Base-by-base conservation (phyloP, 2,113 vertebrate species). In the Atractosteus spatula region DNA sequence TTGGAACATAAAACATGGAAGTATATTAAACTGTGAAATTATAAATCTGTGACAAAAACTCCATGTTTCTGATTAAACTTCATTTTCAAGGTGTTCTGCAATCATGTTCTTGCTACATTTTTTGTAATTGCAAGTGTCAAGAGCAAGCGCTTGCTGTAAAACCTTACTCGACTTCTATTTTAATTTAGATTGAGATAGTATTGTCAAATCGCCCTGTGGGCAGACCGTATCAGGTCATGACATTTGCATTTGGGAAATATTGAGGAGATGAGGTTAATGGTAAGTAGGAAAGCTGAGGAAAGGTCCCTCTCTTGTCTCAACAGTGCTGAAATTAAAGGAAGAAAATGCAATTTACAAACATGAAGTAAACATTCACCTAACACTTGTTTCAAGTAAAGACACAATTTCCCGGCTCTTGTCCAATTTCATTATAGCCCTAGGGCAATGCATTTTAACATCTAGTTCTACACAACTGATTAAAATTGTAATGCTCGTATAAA, bases 291-390 rank as follows among this genome's bases (percentile, higher is more conserved):
- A 81, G 86, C 86, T 86, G 83, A 29, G 70, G 87, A 93, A 92
- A 87, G 88, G 83, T 64, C 77, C 63, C 77, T 66, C 70, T 83
- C 79, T 76, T 80, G 75, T 81, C 78, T 81, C 73, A 81, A 85
- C 83, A 75, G 80, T 75, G 82, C 78, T 86, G 90, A 89, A 92
- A 94, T 95, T 93, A 92, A 92, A 87, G 89, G 86, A 90, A 89
- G 92, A 95, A 81, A 96, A 96, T 92, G 92, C 90, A 95, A 95
- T 97, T 96, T 97, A 91, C 92, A 94, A 92, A 92, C 92, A 94
- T 90, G 88, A 92, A 93, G 89, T 89, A 87, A 88, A 88, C 94
- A 91, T 90, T 91, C 92, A 90, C 86, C 87, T 87, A 88, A 93
- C 91, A 93, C 92, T 91, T 92, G 92, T 93, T 90, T 89, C 85